These are phyloP conservation scores for Gopherus flavomarginatus DNA, from an alignment of 2,113 vertebrate species.

Conservation along the genomic window DNA sequence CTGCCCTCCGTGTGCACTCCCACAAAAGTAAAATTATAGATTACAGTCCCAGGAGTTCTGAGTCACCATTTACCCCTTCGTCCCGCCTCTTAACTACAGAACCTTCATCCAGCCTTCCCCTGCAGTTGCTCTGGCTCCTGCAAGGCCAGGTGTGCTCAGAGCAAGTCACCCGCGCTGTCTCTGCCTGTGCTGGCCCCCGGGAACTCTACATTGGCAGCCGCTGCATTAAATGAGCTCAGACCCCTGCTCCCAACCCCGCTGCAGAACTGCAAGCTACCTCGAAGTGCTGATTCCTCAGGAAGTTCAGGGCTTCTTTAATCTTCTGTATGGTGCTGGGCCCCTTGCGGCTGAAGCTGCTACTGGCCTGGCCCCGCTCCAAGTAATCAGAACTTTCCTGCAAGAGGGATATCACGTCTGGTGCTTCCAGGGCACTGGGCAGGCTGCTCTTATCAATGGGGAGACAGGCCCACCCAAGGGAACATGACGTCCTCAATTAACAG, in stretches of 20 bases:
- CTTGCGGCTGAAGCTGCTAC: slow-evolving; percentile 93
- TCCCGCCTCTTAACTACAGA: neutral
- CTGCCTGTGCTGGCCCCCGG: too few species aligned
- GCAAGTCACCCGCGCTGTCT: too few species aligned
- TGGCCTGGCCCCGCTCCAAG: slow-evolving; percentile 90
- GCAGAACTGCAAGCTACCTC: slow-evolving; percentile 79
- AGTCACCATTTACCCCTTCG: too few species aligned
- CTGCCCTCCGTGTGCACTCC: neutral
- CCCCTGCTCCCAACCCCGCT: neutral
- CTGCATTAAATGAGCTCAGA: neutral
- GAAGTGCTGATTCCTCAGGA: slow-evolving; percentile 99
- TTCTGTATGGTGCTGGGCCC: slow-evolving; percentile 97
- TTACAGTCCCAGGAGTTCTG: neutral
- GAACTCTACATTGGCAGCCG: neutral
- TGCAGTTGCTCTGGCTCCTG: neutral
- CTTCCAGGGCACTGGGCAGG: neutral
- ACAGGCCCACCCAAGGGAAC: neutral
- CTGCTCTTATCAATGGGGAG: neutral
- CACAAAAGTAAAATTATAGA: neutral
- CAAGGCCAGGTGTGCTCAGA: neutral
- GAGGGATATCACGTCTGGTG: neutral
- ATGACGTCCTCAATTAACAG: neutral
- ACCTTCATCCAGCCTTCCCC: neutral
- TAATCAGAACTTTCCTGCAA: slow-evolving; percentile 94
- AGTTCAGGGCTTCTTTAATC: slow-evolving; percentile 97